Percentiles rank a stretch among this genome's conserved stretches.
phyloP scores from a whole-genome alignment of 2,888 invertebrate genomes.

The Ceriagrion tenellum region DNA sequence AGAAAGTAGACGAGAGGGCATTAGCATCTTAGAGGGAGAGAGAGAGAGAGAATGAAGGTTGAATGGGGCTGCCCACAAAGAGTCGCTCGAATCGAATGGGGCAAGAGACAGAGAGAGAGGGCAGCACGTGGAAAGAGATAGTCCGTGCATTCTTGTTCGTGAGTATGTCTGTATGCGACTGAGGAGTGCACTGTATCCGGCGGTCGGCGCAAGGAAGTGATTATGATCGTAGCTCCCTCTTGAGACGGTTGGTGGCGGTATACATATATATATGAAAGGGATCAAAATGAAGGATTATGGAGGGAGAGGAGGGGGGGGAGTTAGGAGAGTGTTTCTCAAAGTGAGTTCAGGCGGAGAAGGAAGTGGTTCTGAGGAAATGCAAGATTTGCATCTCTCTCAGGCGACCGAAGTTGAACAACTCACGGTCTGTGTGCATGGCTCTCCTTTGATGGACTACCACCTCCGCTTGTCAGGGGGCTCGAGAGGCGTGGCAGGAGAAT shows the following conservation, averaged over 20 bases:
- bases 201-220: not conserved
- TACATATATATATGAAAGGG: not conserved
- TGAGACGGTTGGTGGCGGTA: not conserved
- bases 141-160: not conserved
- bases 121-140: not conserved
- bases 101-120: not conserved
- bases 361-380: not conserved
- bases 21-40: constrained; percentile 46
- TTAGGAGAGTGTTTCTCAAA: not conserved
- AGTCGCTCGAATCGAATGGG: not conserved
- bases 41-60: not conserved
- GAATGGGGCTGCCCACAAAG: not conserved
- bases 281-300: constrained; percentile 54
- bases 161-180: not conserved
- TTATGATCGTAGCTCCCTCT: constrained; percentile 22
- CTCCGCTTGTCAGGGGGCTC: not conserved
- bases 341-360: not conserved
- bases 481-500: not conserved
- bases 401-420: not conserved
- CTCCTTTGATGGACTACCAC: not conserved
- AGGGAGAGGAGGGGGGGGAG: not conserved
- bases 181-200: constrained; percentile 34
- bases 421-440: not conserved
- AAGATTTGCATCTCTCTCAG: constrained; percentile 32
- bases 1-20: constrained; percentile 49